phyloP scores from a whole-genome alignment of 1,140 invertebrate species.

The Formica selysi region DNA sequence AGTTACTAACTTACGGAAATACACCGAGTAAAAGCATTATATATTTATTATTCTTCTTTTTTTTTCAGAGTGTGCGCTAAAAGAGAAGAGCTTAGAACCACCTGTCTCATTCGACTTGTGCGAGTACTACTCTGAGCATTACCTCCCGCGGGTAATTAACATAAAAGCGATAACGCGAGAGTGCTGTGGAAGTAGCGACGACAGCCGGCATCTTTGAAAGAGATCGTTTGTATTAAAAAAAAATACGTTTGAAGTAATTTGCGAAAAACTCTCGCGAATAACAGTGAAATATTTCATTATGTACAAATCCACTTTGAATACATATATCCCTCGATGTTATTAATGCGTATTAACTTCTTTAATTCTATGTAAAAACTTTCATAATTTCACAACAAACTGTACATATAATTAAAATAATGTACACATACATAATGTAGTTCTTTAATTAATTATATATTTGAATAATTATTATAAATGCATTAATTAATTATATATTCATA shows the following conservation, averaged over 20 bases:
- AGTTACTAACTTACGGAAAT: background rate
- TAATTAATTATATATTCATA: background rate
- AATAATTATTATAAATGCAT: background rate
- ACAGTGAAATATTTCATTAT: constrained; percentile 25
- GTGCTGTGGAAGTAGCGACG: constrained; percentile 17
- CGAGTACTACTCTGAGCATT: constrained; percentile 41
- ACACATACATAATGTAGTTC: background rate
- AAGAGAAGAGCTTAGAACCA: constrained; percentile 34
- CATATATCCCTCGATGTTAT: background rate
- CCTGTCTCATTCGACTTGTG: constrained; percentile 51
- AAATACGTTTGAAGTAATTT: constrained; percentile 25
- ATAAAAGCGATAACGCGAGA: constrained; percentile 59
- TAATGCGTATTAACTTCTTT: constrained; percentile 8
- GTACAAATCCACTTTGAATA: background rate
- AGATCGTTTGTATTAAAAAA: constrained; percentile 25
- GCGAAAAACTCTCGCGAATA: constrained; percentile 18
- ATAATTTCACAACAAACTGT: background rate
- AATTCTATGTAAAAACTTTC: constrained; percentile 9
- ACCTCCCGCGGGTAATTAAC: constrained; percentile 51
- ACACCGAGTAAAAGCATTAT: background rate
- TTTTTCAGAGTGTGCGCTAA: constrained; percentile 1
- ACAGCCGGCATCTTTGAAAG: constrained; percentile 24
- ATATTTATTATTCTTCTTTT: constrained; percentile 27
- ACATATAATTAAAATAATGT: constrained; percentile 1
- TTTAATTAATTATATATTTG: constrained; percentile 9